Evolutionary conservation across 2,888 invertebrate genomes (phyloP).

Genomic region (Marasmarcha lunaedactyla): DNA sequence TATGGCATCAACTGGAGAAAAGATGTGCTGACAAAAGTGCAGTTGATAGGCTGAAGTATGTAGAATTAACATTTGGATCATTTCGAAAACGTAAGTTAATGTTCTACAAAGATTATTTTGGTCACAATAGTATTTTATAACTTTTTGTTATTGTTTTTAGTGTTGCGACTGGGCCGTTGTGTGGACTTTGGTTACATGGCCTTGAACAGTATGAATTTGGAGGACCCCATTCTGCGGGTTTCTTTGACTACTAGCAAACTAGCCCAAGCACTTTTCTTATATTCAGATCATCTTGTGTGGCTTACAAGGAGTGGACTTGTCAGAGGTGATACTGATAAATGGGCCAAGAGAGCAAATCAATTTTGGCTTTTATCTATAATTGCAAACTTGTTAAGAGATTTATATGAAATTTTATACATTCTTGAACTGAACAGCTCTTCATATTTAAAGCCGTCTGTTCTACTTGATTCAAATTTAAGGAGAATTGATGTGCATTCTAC

Average conservation of each 20-base stretch:
- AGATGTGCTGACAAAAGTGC: conserved; percentile 72
- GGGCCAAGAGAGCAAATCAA: conserved; percentile 79
- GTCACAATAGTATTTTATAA: no score
- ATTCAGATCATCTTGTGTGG: conserved; percentile 91
- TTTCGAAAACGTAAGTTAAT: conserved; percentile 82
- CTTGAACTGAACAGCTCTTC: conserved; percentile 58
- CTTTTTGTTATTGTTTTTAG: conserved; percentile 72
- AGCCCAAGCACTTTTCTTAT: conserved; percentile 80
- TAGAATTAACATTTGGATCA: conserved; percentile 86
- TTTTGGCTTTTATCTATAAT: conserved; percentile 89
- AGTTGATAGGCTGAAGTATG: conserved; percentile 80
- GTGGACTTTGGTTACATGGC: conserved; percentile 84
- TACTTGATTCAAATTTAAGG: conserved; percentile 32
- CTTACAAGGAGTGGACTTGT: conserved; percentile 79
- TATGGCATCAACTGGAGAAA: conserved; percentile 83
- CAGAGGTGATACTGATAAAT: conserved; percentile 78
- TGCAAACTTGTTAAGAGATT: conserved; percentile 83
- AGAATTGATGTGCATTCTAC: conserved; percentile 28
- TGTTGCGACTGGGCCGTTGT: conserved; percentile 87
- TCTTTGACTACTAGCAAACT: conserved; percentile 84
- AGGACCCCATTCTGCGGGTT: conserved; percentile 76
- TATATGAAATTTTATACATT: conserved; percentile 83
- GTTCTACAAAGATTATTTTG: no score
- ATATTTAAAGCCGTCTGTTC: conserved; percentile 50
- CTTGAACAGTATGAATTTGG: conserved; percentile 77